Evolutionary conservation across 2,113 vertebrate genomes (phyloP), one percentile per base, ranked within the genome.

Genomic region (Rhinoptilus africanus): DNA sequence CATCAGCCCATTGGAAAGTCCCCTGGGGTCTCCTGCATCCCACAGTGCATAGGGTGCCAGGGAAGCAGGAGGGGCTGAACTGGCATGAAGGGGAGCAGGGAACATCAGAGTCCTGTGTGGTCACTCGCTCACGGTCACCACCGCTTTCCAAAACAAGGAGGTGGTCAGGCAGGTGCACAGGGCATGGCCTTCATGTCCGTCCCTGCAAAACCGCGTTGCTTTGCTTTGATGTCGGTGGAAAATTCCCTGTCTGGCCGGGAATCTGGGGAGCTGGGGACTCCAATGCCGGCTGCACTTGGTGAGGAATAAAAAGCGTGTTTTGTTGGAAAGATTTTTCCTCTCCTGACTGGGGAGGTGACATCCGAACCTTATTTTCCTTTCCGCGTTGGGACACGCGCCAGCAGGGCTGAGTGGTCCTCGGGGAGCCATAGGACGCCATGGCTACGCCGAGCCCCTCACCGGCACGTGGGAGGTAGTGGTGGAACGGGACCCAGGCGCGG

Each of bases 311-410:
- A 94, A 82, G 17, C 1, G 4, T 97, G 92, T 89, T 97, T 97
- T 96, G 94, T 78, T 95, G 97, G 91, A 95, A 96, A 92, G 77
- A 95, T 91, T 97, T 97, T 97, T 94, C 94, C 95, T 85, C 91
- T 88, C 57, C 91, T 92, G 77, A 91, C 20, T 66, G 89, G 93
- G 93, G 94, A 97, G 91, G 94, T 60, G 68, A 95, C 96, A 94
- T 96, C 96, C 50, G 53, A 97, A 79, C 53, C 73, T 93, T 91
- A 95, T 97, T 97, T 97, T 97, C 74, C 89, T 96, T 96, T 97
- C 95, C 50, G 2, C 0, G 0, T 8, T 57, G 86, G 94, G 89
- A 93, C 74, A 92, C 1, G 2, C 2, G 95, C 94, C 95, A 96
- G 81, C 2, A 32, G 48, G 60, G 45, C 60, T 18, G 35, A 21